Evolutionary conservation across 2,797 vertebrate species (phyloP).

Genomic region (Karalla daura): DNA sequence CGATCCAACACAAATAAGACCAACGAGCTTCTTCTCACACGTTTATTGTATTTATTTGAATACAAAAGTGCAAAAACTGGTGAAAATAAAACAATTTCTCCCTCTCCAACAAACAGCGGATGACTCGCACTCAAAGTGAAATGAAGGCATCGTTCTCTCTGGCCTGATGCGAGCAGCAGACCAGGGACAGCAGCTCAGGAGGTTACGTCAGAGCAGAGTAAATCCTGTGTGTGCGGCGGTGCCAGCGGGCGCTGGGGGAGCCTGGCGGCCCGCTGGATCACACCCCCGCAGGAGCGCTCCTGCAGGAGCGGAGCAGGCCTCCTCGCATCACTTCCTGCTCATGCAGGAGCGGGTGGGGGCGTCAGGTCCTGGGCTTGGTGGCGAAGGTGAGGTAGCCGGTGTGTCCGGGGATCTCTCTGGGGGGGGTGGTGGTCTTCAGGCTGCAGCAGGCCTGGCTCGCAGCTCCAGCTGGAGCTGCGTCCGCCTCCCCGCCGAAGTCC

Average conservation of each 20-base stretch:
- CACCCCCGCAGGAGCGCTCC: not conserved
- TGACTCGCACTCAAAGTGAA: too few species aligned
- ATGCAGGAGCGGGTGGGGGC: not conserved
- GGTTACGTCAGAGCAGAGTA: conserved; percentile 29
- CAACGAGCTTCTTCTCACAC: not conserved
- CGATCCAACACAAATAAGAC: not conserved
- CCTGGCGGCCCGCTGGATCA: conserved; percentile 39
- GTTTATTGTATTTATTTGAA: conserved; percentile 52
- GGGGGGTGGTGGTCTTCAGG: conserved; percentile 88
- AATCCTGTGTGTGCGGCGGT: conserved; percentile 37
- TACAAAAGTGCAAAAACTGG: conserved; percentile 39
- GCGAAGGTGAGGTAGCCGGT: conserved; percentile 98
- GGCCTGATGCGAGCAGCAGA: conserved; percentile 55
- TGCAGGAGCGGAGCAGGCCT: conserved; percentile 29
- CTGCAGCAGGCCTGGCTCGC: conserved; percentile 63
- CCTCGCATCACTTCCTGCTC: not conserved
- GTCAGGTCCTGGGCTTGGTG: conserved; percentile 89
- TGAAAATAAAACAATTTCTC: not conserved
- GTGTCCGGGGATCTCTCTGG: conserved; percentile 92
- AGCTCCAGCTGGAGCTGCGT: not conserved
- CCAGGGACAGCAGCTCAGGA: conserved; percentile 18
- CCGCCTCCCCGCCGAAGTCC: conserved; percentile 86
- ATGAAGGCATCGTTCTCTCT: conserved; percentile 18
- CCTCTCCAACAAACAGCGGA: not conserved
- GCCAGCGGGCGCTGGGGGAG: conserved; percentile 31